phyloP scores from a whole-genome alignment of 2,113 vertebrate species.

The Symphodus melops region DNA sequence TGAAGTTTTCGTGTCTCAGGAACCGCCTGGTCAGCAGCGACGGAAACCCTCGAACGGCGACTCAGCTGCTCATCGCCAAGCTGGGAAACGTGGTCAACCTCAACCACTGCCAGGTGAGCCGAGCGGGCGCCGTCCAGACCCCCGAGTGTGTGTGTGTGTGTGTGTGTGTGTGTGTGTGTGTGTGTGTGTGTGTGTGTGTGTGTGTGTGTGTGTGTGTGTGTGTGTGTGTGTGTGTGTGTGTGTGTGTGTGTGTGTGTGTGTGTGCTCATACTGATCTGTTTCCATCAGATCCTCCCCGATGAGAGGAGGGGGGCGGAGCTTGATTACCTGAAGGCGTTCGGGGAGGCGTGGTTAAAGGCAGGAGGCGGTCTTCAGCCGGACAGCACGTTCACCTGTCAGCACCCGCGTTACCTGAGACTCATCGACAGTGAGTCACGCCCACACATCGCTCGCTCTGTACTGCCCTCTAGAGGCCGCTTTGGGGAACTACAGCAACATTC shows the following conservation, averaged over 20 bases:
- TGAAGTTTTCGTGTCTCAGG: slow-evolving; percentile 81
- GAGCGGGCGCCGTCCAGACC: too few relatives aligned
- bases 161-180: background rate
- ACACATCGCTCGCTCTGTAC: too few relatives aligned
- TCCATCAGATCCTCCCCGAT: slow-evolving; percentile 81
- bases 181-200: slow-evolving; percentile 15
- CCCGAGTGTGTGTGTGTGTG: slow-evolving; percentile 14
- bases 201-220: slow-evolving; percentile 13
- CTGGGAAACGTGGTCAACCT: background rate
- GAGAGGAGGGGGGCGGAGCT: slow-evolving; percentile 93
- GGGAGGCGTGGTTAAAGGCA: slow-evolving; percentile 88
- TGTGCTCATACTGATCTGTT: background rate
- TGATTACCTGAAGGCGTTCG: slow-evolving; percentile 94
- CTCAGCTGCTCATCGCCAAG: slow-evolving; percentile 90
- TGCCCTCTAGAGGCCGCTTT: too few relatives aligned
- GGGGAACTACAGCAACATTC: too few relatives aligned
- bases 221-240: background rate
- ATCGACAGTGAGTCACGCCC: slow-evolving; percentile 86
- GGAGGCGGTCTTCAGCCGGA: slow-evolving; percentile 84
- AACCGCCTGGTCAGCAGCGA: slow-evolving; percentile 85
- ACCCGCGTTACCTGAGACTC: slow-evolving; percentile 88
- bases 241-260: slow-evolving; percentile 13
- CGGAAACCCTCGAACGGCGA: slow-evolving; percentile 79
- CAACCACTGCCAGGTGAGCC: slow-evolving; percentile 46
- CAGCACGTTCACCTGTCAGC: slow-evolving; percentile 83